Conservation (phyloP, 2,888 invertebrate species). For the Torymus tubicola region DNA sequence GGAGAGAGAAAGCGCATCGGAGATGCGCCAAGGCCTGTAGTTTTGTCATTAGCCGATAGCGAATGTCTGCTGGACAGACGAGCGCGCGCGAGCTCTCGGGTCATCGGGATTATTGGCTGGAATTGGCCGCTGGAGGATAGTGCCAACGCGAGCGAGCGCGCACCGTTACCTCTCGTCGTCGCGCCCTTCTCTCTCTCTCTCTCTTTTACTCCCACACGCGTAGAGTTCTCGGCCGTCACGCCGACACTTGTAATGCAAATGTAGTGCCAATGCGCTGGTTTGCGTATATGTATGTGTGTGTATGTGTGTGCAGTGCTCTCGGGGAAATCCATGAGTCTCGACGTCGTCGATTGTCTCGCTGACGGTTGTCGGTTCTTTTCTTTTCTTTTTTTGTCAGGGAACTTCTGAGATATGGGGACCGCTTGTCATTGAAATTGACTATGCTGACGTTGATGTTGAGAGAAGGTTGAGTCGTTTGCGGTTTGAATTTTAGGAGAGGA, state of each 20-base stretch:
- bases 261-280: conserved; percentile 25
- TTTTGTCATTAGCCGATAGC: conserved; percentile 76
- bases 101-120: conserved; percentile 74
- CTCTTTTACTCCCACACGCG: neutral
- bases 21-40: conserved; percentile 72
- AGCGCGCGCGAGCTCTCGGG: conserved; percentile 64
- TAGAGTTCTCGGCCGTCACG: neutral
- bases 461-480: too few relatives aligned
- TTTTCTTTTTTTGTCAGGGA: too few relatives aligned
- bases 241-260: conserved; percentile 74
- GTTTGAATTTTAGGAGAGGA: too few relatives aligned
- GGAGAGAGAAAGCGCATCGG: conserved; percentile 55
- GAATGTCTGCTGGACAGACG: conserved; percentile 71
- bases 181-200: neutral
- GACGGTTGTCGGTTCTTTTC: too few relatives aligned
- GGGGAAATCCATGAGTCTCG: neutral
- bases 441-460: too few relatives aligned
- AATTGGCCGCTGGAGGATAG: conserved; percentile 68
- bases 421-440: too few relatives aligned
- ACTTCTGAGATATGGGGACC: too few relatives aligned
- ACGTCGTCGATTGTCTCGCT: too few relatives aligned
- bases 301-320: neutral
- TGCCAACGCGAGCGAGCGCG: neutral
- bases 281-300: too few relatives aligned
- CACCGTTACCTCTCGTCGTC: conserved; percentile 3